phyloP scores from a whole-genome alignment of 2,797 vertebrate species.

The Sphenodon punctatus region DNA sequence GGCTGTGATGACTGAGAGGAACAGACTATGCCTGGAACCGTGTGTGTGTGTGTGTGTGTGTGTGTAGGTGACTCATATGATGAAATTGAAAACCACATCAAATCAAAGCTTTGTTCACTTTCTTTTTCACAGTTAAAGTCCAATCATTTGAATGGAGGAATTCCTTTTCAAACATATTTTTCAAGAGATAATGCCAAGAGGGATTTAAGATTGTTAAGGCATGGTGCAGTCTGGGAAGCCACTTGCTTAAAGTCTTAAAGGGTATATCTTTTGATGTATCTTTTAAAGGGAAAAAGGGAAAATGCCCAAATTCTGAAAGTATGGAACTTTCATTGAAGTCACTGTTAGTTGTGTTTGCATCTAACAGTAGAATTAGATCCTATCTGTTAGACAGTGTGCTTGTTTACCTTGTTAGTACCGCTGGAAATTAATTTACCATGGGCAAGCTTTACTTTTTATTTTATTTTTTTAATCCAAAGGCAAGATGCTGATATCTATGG shows the following conservation, averaged over 20 bases:
- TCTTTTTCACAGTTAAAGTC: neutral
- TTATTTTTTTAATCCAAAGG: slow-evolving; percentile 37
- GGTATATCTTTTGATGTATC: slow-evolving; percentile 32
- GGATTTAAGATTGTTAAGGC: neutral
- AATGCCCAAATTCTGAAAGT: neutral
- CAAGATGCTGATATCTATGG: slow-evolving; percentile 35
- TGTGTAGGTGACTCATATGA: too few relatives aligned
- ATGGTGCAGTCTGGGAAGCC: neutral
- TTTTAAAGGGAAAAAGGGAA: neutral
- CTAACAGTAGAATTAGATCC: slow-evolving; percentile 39
- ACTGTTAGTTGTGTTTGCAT: slow-evolving; percentile 14
- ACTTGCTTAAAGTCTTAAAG: neutral
- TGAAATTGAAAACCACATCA: slow-evolving; percentile 4
- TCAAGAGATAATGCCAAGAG: neutral
- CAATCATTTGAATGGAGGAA: neutral
- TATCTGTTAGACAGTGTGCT: neutral
- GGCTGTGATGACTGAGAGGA: too few relatives aligned
- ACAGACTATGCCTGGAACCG: too few relatives aligned
- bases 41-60: too few relatives aligned
- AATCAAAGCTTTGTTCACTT: neutral
- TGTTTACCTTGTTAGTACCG: neutral
- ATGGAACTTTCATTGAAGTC: slow-evolving; percentile 21
- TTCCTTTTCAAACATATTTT: slow-evolving; percentile 22
- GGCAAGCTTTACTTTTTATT: too few relatives aligned
- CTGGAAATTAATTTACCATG: neutral